Evolutionary conservation across 2,888 invertebrate species (phyloP), one percentile per base, ranked within the genome.

Genomic region (Calameuta filiformis): DNA sequence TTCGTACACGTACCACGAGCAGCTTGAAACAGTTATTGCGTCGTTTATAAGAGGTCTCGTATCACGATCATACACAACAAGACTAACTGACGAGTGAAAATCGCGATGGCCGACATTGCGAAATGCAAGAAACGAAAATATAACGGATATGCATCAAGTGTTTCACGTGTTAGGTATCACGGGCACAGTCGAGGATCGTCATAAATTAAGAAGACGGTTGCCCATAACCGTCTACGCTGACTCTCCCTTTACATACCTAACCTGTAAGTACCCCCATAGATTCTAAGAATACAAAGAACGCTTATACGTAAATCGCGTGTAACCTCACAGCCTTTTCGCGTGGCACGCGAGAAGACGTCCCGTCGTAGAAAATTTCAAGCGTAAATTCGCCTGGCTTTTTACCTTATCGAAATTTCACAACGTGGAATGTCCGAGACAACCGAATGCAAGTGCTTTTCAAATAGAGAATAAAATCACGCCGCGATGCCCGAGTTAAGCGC

Each of bases 1-100:
- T 81, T 85, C 78, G 79, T 82, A 82, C 79, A 81, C 77, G 79
- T 81, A 81, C 84, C 85, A 81, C 77, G 82, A 81, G 89, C 88
- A 88, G 90, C 90, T 90, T 90, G 90, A 84, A 90, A 90, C 73
- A 78, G 76, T 69, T n/a, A 34, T 68, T 31, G 71, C 71, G 56
- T 71, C 34, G 71, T 71, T 71, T 71, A 34, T 30, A 71, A 31
- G 15, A 15, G 31, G 31, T 33, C 34, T 31, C 30, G 35, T 35
- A 15, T n/a, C 12, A 31, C 71, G 71, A 71, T 1, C 12, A 30
- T 15, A 30, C 31, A 33, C 12, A 71, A 12, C 31, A 23, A 71
- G 71, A 30, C 15, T 71, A 71, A 71, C 30, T 71, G 71, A 34
- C 34, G 31, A 23, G 56, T 56, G 6, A 30, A 71, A 71, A 33